phyloP scores from a whole-genome alignment of 2,797 vertebrate genomes.

The Anguilla marmorata region DNA sequence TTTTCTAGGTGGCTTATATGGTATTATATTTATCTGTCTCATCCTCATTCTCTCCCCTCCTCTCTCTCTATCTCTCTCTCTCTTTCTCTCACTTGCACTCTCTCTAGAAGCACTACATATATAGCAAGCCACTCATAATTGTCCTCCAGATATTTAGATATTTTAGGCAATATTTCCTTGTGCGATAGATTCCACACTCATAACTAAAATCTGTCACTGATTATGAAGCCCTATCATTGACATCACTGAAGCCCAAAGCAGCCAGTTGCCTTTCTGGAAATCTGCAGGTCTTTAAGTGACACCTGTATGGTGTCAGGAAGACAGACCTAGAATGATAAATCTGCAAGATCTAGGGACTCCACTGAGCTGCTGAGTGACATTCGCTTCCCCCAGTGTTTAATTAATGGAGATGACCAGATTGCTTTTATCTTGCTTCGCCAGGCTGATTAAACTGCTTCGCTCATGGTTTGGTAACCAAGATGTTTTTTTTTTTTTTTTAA shows the following conservation, averaged over 20 bases:
- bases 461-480: too few relatives aligned
- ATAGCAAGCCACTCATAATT: not conserved
- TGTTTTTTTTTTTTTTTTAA: too few relatives aligned
- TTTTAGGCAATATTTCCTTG: constrained; percentile 19
- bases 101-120: not conserved
- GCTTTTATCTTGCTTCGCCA: constrained; percentile 35
- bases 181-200: constrained; percentile 31
- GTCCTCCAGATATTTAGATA: not conserved
- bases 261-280: constrained; percentile 58
- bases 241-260: constrained; percentile 48
- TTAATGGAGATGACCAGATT: constrained; percentile 47
- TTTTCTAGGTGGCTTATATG: too few relatives aligned
- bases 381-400: constrained; percentile 45
- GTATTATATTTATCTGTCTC: too few relatives aligned
- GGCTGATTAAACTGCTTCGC: not conserved
- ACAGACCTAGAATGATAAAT: constrained; percentile 58
- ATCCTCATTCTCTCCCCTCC: not conserved
- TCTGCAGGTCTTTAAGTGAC: constrained; percentile 58
- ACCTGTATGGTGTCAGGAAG: constrained; percentile 55
- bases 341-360: constrained; percentile 41
- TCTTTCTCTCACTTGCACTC: not conserved
- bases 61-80: not conserved
- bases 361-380: constrained; percentile 50
- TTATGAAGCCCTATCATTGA: constrained; percentile 56
- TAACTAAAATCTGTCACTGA: constrained; percentile 28